Base-by-base conservation (phyloP, 2,797 vertebrate species). In the Glyptemys insculpta region DNA sequence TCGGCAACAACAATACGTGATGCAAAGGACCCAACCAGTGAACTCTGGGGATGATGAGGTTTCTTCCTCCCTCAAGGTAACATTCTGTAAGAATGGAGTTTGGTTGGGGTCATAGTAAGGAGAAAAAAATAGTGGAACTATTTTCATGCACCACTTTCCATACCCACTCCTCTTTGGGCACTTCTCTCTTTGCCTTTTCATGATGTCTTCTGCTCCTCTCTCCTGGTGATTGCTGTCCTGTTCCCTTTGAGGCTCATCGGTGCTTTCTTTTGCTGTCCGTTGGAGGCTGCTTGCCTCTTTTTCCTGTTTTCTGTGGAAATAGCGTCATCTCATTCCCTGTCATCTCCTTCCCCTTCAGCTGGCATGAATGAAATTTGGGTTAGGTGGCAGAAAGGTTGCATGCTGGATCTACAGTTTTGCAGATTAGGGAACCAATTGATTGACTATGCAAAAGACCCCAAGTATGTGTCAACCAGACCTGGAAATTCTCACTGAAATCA, bases 401-500 rank as follows among this genome's bases (percentile, higher is more conserved):
- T 34, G 15, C 5, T 59, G n/a, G 31, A 62, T 34, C 41, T 49
- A 10, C 79, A 87, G 93, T 18, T 29, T 91, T 96, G 86, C 72
- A 87, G 94, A 76, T 91, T 62, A 62, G 74, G 15, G 80, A 79
- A 72, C 52, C 85, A 82, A 2, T 82, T 31, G 44, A 5, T 44
- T 74, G 47, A n/a, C 16, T 29, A 31, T 88, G 52, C 41, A 83
- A 68, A 94, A 84, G 12, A 41, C 44, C 14, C 1, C 47, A 78
- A 27, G 74, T 47, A 16, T 78, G 74, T 29, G 8, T 78, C 44
- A 47, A 81, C 47, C 23, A 91, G n/a, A 57, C 62, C 6, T 79
- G 74, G 57, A 81, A 80, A 86, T 41, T 78, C 88, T 54, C 29
- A 92, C 87, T 88, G 95, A 87, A 96, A 86, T 68, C 34, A 94